phyloP scores from a whole-genome alignment of 2,797 vertebrate genomes.

The Catamblyrhynchus diadema region DNA sequence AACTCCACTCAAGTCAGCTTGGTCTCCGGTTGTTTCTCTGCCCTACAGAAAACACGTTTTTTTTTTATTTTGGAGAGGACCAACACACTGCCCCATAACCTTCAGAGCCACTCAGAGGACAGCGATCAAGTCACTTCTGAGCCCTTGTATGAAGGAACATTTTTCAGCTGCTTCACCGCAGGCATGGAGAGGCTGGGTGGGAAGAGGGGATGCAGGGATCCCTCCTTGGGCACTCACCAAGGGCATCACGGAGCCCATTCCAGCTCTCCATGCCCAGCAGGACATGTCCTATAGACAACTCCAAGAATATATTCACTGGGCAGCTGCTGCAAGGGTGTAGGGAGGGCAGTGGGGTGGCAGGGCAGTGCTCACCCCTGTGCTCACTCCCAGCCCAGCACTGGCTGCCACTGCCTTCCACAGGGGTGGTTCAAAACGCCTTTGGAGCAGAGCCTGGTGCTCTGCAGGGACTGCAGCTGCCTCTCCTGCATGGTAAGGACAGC shows the following conservation, averaged over 20 bases:
- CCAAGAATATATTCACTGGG: not conserved
- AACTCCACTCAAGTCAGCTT: not conserved
- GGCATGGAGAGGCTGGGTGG: not conserved
- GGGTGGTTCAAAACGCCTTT: not conserved
- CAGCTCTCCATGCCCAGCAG: not conserved
- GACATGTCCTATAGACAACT: not conserved
- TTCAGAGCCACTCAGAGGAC: not conserved
- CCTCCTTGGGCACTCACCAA: rapidly evolving
- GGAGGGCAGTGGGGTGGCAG: rapidly evolving
- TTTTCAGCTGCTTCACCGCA: not conserved
- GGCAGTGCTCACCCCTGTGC: not conserved
- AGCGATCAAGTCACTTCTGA: not conserved
- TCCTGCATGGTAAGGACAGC: rapidly evolving
- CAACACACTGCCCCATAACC: not conserved
- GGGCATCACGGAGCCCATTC: not conserved
- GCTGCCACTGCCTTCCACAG: not conserved
- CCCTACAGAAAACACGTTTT: not conserved
- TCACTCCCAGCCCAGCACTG: not conserved
- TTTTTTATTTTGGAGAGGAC: not conserved
- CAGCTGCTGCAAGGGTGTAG: not conserved
- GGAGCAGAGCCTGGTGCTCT: slow-evolving; percentile 14
- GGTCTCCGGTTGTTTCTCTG: not conserved
- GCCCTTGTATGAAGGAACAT: not conserved
- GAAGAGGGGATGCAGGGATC: not conserved
- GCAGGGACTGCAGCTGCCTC: not conserved